Evolutionary conservation across 2,888 invertebrate genomes (phyloP), one percentile per base, ranked within the genome.

Genomic region (Phortica magna): DNA sequence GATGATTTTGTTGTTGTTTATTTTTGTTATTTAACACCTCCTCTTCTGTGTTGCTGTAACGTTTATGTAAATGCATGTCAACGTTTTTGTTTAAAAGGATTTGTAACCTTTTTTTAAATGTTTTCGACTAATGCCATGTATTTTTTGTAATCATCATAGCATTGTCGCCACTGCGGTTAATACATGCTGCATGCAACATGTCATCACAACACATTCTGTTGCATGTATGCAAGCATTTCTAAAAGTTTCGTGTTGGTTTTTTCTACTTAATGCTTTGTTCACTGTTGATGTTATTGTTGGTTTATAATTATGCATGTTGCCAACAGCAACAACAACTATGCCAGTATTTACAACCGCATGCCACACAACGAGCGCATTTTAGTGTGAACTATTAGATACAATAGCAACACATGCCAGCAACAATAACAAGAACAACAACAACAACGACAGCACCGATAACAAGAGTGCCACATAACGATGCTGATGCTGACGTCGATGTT

Each of bases 301-400:
- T 43, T 39, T 68, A 19, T 68, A 68, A 68, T 68, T 68, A 68
- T 43, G 17, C 43, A 22, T 43, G 68, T 68, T 68, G 48, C 67
- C 43, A 67, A 42, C 43, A 67, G 48, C 64, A 68, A 68, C 43
- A 17, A 19, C 43, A 12, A 43, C 17, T 7, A n/a, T 68, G 19
- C 0, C 10, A 61, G 22, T 61, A 22, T 2, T 61, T 61, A 4
- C 31, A 0, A 31, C 31, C 31, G 31, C 61, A 22, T 22, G 22
- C 22, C 22, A 61, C 19, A 22, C 43, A 17, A 43, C 43, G 43
- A 17, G n/a, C n/a, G 41, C 68, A 48, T 68, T 43, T 68, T 43
- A 43, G 68, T 68, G 68, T 68, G 68, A 68, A 68, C 68, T 68
- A 68, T 68, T 43, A 68, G 68, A 19, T 68, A 19, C 19, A 43